Evolutionary conservation across 2,113 vertebrate genomes (phyloP).

Genomic region (Ellobius talpinus): DNA sequence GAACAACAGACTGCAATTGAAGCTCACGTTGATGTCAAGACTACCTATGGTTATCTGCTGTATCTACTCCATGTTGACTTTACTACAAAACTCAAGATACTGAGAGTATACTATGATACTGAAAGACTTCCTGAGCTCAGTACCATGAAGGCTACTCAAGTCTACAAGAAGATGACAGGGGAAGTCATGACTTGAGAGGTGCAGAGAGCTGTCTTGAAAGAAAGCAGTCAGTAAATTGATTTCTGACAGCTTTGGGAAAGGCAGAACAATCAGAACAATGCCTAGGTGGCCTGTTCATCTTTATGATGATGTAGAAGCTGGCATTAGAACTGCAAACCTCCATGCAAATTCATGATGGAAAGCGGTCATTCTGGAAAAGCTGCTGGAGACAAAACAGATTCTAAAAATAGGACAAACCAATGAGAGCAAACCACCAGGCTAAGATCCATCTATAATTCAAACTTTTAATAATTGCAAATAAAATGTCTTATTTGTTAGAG

Average conservation of each 20-base stretch:
- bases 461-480: not conserved
- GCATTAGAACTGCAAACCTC: not conserved
- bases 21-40: not conserved
- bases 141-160: not conserved
- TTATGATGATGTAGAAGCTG: not conserved
- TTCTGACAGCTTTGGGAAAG: not conserved
- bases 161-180: not conserved
- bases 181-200: not conserved
- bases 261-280: not conserved
- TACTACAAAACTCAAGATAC: not conserved
- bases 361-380: not conserved
- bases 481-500: not conserved
- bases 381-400: not conserved
- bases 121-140: not conserved
- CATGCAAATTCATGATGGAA: not conserved
- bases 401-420: not conserved
- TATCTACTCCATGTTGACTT: not conserved
- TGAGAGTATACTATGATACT: not conserved
- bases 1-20: not conserved
- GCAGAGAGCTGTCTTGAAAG: not conserved
- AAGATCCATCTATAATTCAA: not conserved
- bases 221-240: not conserved
- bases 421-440: not conserved
- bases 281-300: not conserved
- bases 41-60: not conserved